Evolutionary conservation across 2,113 vertebrate genomes (phyloP), one percentile per base, ranked within the genome.

Genomic region (Brachypodius melanocephalos): DNA sequence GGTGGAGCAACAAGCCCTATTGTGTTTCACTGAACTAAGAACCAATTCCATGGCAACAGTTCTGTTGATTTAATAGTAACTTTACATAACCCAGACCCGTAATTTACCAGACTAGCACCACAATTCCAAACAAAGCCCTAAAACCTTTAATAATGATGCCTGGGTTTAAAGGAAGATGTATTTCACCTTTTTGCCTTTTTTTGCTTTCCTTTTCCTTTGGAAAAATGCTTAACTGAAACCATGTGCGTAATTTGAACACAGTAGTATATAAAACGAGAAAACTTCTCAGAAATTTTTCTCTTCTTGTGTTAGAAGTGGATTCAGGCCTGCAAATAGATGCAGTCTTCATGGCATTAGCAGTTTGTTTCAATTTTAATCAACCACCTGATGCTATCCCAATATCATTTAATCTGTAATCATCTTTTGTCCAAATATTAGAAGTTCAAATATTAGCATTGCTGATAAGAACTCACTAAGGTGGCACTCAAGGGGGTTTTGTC

Each of bases 311-410:
- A 71, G 34, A 93, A 55, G 29, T 74, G 7, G 2, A 48, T 92
- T 61, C 88, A 67, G 61, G 12, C 48, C 43, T 67, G 20, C 72
- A 72, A 94, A 78, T 43, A 65, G 57, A 46, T 78, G 58, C 62
- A 91, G 94, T 94, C 68, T 90, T 94, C 63, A 59, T 9, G 69
- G 82, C 61, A 86, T 81, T 88, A 86, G 59, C 32, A 84, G 48
- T 90, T 88, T 67, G 28, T 88, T 95, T 91, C 15, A 22, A 62
- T 95, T 91, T 85, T 88, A 88, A 81, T 96, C 75, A 78, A 55
- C 65, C 36, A 80, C 82, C 45, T 46, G 82, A 91, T 95, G 43
- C 68, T 86, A 84, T 68, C 57, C 48, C 57, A 88, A 49, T 93
- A 90, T 92, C 36, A 46, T 90, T 92, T 94, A 90, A 86, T 72